Evolutionary conservation across 2,113 vertebrate genomes (phyloP).

Genomic region (Caloenas nicobarica): DNA sequence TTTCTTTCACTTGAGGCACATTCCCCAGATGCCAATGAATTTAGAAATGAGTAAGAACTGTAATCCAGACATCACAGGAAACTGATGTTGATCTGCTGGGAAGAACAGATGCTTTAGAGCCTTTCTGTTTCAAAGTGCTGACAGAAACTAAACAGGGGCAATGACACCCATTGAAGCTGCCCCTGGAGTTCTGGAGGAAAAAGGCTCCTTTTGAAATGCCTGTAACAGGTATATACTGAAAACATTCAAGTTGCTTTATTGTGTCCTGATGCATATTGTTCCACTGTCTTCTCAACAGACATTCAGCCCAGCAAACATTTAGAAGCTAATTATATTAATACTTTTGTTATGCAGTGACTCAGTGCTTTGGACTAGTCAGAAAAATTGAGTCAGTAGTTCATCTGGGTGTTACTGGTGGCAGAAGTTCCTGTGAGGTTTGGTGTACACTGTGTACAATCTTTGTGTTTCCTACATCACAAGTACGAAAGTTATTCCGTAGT

Average conservation of each 20-base stretch:
- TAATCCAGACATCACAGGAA: neutral
- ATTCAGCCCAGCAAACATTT: neutral
- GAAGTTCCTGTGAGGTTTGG: neutral
- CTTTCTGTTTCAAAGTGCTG: neutral
- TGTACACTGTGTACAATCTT: neutral
- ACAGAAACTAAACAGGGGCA: neutral
- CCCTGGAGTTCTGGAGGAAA: neutral
- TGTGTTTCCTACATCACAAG: neutral
- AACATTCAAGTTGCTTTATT: neutral
- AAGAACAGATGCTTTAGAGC: neutral
- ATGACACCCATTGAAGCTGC: neutral
- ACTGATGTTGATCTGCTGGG: neutral
- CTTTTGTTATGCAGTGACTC: neutral
- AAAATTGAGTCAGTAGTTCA: neutral
- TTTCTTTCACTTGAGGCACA: neutral
- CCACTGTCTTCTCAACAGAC: neutral
- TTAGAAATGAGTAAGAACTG: neutral
- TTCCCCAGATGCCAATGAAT: neutral
- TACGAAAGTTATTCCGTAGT: neutral
- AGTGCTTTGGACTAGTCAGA: neutral
- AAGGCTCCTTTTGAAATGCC: neutral
- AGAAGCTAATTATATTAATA: neutral
- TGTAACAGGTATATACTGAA: neutral
- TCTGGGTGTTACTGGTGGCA: neutral
- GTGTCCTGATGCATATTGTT: neutral